Evolutionary conservation across 1,140 invertebrate genomes (phyloP).

Genomic region (Drosophila mayri): DNA sequence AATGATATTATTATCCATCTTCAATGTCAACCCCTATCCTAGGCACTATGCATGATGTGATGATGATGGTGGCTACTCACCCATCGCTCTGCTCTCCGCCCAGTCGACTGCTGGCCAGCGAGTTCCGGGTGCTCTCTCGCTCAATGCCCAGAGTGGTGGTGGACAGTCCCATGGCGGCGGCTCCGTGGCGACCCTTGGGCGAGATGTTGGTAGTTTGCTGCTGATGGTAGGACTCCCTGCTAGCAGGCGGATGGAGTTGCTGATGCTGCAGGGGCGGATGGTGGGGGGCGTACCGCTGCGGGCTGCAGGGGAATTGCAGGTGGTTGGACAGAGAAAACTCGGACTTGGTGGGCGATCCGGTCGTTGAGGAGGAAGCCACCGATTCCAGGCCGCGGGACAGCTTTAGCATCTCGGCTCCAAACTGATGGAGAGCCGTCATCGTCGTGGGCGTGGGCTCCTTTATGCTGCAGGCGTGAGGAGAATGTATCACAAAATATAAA

Average conservation of each 20-base stretch:
- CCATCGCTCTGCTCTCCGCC: constrained; percentile 70
- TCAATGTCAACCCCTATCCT: not conserved
- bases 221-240: constrained; percentile 41
- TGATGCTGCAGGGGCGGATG: constrained; percentile 46
- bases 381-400: constrained; percentile 91
- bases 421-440: constrained; percentile 92
- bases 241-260: constrained; percentile 42
- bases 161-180: constrained; percentile 46
- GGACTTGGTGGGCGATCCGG: constrained; percentile 82
- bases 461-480: constrained; percentile 55
- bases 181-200: constrained; percentile 54
- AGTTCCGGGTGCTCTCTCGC: constrained; percentile 70
- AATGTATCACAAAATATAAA: constrained; percentile 9
- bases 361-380: constrained; percentile 85
- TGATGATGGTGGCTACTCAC: constrained; percentile 37
- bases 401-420: constrained; percentile 93
- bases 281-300: constrained; percentile 64
- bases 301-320: constrained; percentile 66
- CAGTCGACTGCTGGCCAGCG: constrained; percentile 67
- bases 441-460: constrained; percentile 91
- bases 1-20: not conserved
- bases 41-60: constrained; percentile 19
- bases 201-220: constrained; percentile 39
- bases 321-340: constrained; percentile 80
- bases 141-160: constrained; percentile 59